Evolutionary conservation across 2,797 vertebrate genomes (phyloP).

Genomic region (Naso thynnoides): DNA sequence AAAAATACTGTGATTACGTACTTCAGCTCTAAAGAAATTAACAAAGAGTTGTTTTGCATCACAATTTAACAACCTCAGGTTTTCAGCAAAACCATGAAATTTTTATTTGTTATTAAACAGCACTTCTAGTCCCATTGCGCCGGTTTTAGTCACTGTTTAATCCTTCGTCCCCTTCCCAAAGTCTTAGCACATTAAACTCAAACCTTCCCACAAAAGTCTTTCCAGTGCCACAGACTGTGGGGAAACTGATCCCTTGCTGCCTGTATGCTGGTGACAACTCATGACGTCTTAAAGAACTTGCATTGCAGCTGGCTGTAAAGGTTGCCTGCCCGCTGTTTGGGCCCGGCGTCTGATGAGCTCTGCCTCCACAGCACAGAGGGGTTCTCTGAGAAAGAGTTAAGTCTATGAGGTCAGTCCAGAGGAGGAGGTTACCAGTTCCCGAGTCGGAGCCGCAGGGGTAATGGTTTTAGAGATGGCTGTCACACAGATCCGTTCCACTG

Average conservation of each 20-base stretch:
- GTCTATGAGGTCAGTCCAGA: conserved; percentile 75
- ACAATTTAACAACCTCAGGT: conserved; percentile 41
- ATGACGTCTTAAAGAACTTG: conserved; percentile 67
- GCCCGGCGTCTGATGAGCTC: conserved; percentile 70
- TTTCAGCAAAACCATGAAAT: conserved; percentile 24
- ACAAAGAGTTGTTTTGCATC: not conserved
- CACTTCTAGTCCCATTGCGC: conserved; percentile 21
- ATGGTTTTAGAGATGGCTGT: conserved; percentile 89
- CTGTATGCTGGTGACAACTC: conserved; percentile 68
- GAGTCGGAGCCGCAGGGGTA: conserved; percentile 81
- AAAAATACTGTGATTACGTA: not conserved
- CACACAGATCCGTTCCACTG: conserved; percentile 88
- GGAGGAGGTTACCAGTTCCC: conserved; percentile 80
- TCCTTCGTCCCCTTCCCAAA: conserved; percentile 48
- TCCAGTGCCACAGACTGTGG: conserved; percentile 65
- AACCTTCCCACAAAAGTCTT: conserved; percentile 68
- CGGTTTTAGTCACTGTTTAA: conserved; percentile 54
- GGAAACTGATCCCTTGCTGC: conserved; percentile 67
- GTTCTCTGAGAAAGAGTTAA: conserved; percentile 78
- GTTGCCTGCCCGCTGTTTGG: conserved; percentile 66
- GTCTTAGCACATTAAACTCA: conserved; percentile 66
- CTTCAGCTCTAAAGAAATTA: not conserved
- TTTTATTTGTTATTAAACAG: conserved; percentile 56
- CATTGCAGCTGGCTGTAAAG: conserved; percentile 69
- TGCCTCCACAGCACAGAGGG: conserved; percentile 74